These are phyloP conservation scores for Peromyscus maniculatus DNA, from an alignment of 2,113 vertebrate genomes.

Conservation along the genomic window DNA sequence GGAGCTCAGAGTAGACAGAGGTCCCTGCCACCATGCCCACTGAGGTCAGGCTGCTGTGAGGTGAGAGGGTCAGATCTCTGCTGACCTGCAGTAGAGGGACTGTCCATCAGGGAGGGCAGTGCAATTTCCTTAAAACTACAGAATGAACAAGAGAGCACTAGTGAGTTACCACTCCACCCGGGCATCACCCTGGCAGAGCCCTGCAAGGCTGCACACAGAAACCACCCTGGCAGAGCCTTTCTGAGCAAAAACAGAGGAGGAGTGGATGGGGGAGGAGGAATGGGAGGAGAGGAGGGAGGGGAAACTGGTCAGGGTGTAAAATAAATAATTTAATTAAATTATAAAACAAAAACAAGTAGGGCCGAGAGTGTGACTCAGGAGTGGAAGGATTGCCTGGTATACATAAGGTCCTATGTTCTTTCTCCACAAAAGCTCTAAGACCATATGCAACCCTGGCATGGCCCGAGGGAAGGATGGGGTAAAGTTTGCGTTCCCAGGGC, in stretches of 20 bases:
- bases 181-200: background rate
- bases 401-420: background rate
- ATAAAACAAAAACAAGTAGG: background rate
- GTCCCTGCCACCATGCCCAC: accelerated
- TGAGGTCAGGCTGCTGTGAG: background rate
- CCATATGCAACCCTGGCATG: background rate
- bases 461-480: background rate
- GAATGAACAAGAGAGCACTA: background rate
- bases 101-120: background rate
- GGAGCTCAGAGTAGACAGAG: accelerated
- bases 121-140: background rate
- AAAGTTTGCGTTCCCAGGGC: background rate
- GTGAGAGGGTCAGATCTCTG: background rate
- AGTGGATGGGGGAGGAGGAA: background rate
- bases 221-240: background rate
- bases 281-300: background rate
- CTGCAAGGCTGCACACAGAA: background rate
- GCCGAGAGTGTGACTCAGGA: background rate
- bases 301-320: background rate
- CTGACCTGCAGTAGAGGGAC: background rate
- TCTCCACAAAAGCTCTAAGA: background rate
- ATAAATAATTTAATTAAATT: background rate
- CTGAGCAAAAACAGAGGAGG: background rate
- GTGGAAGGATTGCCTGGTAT: background rate
- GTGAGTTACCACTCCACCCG: background rate